Evolutionary conservation across 1,140 invertebrate species (phyloP), one percentile per base, ranked within the genome.

Genomic region (Drosophila punjabiensis): DNA sequence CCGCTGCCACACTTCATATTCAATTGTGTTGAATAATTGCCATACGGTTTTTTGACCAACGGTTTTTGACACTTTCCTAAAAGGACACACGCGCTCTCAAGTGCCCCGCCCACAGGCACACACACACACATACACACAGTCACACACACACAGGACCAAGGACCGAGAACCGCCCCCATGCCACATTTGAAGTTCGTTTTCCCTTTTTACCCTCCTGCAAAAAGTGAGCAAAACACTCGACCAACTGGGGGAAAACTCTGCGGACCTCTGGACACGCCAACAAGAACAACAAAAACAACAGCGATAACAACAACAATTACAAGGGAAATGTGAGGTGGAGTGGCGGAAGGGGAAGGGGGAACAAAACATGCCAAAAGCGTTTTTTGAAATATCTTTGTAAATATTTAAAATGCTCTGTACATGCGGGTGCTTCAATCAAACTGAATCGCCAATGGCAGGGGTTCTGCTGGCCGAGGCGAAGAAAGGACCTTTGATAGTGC

Each of bases 1-100:
- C 91, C 85, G 79, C 88, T 88, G 78, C 91, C 91, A 83, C 91
- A 92, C 91, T 92, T 92, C 91, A 92, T 91, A 91, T 92, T 92
- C 91, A 92, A 92, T 92, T 92, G 91, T 91, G 91, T 92, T 92
- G 91, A 92, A 92, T 92, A 92, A 92, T 92, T 92, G 91, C 91
- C 91, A 90, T 90, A 92, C 89, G 91, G 81, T 92, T 92, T 92
- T 91, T 92, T 89, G 84, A 91, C 88, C 91, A 92, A 92, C 91
- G 91, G 87, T 92, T 92, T 92, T 92, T 92, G 91, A 92, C 91
- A 92, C 91, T 92, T 92, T 90, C 86, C 86, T 90, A 89, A 89
- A 89, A 89, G 86, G 86, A 87, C 84, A 89, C 86, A 86, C 85
- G 78, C 81, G 74, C 78, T 55, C 75, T 81, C 81, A 85, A 81